Evolutionary conservation across 2,797 vertebrate species (phyloP), one percentile per base, ranked within the genome.

Genomic region (Lacerta agilis): DNA sequence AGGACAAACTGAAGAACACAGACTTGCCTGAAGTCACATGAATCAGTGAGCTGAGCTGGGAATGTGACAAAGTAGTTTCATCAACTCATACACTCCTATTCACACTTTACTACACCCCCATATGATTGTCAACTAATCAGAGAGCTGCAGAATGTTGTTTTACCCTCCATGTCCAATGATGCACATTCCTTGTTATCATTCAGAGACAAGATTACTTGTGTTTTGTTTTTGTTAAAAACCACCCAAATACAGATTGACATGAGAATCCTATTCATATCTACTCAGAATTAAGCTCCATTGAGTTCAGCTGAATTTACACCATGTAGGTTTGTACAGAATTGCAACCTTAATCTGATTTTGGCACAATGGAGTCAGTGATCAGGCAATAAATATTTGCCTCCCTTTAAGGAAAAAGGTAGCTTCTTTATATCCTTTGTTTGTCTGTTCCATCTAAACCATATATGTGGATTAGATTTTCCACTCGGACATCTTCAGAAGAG

Each of bases 21-120:
- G 23, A 83, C 67, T 80, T 75, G 77, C 77, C 82, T 85, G 23
- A 85, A 88, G 83, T 88, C 83, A 85, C 67, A 88, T 85, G 83
- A 88, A 85, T 85, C 55, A 85, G 55, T 80, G 69, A 80, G 69
- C n/a, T 75, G 13, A 80, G n/a, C 38, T 88, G 38, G 80, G 69
- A 80, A 85, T 66, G 58, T 75, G 87, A 85, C 69, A 85, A 85
- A 85, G 49, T 36, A 76, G 73, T 13, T 80, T 75, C 55, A 64
- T 64, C 61, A 66, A 79, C 25, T 75, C 17, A 1, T 23, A 87
- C 8, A 75, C 15, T 29, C 41, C 17, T 75, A 8, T 58, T 84
- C 49, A 7, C 49, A 38, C 71, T 61, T 55, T 36, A 41, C 38
- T 41, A 78, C 29, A 20, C 84, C 6, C 0, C 9, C n/a, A 4